A percentile compares a stretch with the other conserved stretches of the same genome.
These are phyloP conservation scores for Lasioglossum leucozonium DNA, from an alignment of 2,888 invertebrate genomes.

Conservation along the genomic window DNA sequence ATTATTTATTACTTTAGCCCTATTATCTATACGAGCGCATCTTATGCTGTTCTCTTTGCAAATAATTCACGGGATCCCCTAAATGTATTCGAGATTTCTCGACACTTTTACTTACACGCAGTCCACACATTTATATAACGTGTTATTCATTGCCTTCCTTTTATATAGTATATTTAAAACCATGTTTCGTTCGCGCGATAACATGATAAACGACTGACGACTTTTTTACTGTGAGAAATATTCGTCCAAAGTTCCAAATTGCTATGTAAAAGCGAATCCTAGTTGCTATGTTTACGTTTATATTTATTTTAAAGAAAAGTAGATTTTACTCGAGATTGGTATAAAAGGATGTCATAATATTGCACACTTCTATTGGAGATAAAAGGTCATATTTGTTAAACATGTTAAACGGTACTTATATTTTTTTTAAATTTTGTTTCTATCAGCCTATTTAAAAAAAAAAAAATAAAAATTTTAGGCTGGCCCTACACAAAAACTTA, in stretches of 20 bases:
- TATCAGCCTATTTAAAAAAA: conserved; percentile 36
- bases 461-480: conserved; percentile 71
- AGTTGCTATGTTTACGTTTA: conserved; percentile 18
- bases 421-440: conserved; percentile 38
- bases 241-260: conserved; percentile 16
- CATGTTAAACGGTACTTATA: conserved; percentile 54
- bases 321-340: conserved; percentile 36
- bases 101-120: conserved; percentile 14
- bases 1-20: conserved; percentile 76
- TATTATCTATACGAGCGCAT: conserved; percentile 40
- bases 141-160: conserved; percentile 25
- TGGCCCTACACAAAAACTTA: conserved; percentile 80
- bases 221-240: conserved; percentile 18
- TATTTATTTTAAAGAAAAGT: conserved; percentile 27
- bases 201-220: conserved; percentile 24
- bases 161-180: conserved; percentile 20
- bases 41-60: conserved; percentile 21
- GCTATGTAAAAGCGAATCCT: not conserved
- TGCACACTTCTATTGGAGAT: conserved; percentile 27
- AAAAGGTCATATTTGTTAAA: conserved; percentile 38
- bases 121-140: conserved; percentile 18
- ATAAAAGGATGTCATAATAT: conserved; percentile 28
- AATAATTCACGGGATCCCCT: not conserved
- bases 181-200: conserved; percentile 12
- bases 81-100: conserved; percentile 11